Conservation (phyloP, 2,797 vertebrate genomes). For the Phataginus tetradactyla region DNA sequence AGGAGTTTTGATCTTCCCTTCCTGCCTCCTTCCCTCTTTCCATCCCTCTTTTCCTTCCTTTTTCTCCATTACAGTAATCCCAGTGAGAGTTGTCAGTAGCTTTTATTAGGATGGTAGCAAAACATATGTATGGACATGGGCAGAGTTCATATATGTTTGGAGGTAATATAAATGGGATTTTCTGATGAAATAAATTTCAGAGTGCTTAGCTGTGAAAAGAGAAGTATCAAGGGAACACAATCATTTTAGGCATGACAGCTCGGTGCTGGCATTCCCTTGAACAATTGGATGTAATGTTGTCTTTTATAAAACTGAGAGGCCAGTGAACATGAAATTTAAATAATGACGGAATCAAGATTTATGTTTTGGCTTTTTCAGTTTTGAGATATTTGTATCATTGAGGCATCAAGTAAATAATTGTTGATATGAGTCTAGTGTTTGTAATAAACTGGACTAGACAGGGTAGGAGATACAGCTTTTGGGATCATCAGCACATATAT, state of each 20-base stretch:
- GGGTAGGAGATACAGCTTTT: not conserved
- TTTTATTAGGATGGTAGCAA: not conserved
- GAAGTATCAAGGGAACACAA: not conserved
- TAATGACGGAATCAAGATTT: not conserved
- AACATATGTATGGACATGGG: not conserved
- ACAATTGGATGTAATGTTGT: not conserved
- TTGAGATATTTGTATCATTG: not conserved
- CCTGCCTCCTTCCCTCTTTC: not conserved
- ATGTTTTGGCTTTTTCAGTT: not conserved
- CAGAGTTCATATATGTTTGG: not conserved
- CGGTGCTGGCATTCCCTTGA: not conserved
- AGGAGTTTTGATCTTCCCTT: not conserved
- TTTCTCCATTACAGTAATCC: not conserved
- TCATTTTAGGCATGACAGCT: not conserved
- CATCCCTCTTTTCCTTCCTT: fast-evolving
- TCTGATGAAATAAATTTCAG: not conserved
- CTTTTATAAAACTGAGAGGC: not conserved
- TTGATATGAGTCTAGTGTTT: not conserved
- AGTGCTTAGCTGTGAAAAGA: not conserved
- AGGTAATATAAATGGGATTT: not conserved
- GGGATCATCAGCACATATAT: not conserved
- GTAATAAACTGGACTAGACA: not conserved
- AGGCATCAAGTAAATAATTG: not conserved
- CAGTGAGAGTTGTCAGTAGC: not conserved
- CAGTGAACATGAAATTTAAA: not conserved